Conservation (phyloP, 2,888 invertebrate genomes). For the Acleris sparsana region DNA sequence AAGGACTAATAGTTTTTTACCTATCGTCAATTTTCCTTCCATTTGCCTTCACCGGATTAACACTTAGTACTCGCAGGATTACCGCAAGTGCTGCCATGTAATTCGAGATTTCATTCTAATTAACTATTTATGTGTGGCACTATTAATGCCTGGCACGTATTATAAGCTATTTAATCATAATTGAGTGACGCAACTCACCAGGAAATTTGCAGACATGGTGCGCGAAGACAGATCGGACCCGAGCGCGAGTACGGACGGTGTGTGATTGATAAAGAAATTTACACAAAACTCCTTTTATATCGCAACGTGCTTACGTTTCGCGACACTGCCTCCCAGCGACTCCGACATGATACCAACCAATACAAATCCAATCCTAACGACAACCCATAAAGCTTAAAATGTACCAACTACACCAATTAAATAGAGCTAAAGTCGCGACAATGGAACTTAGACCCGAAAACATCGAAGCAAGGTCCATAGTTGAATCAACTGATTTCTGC, state of each 20-base stretch:
- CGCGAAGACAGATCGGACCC: constrained; percentile 54
- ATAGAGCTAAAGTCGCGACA: constrained; percentile 40
- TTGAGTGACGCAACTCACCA: constrained; percentile 68
- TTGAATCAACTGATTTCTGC: constrained; percentile 25
- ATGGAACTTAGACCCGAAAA: constrained; percentile 48
- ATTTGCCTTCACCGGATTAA: no score
- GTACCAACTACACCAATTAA: constrained; percentile 15
- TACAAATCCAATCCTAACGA: constrained; percentile 48
- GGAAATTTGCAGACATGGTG: constrained; percentile 77
- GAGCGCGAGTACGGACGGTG: constrained; percentile 68
- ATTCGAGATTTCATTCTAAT: no score
- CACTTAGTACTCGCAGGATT: no score
- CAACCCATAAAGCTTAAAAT: constrained; percentile 46
- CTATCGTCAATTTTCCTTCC: no score
- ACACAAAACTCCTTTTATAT: constrained; percentile 82
- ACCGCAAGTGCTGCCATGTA: no score
- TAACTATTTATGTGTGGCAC: no score
- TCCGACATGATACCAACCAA: constrained; percentile 50
- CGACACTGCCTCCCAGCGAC: constrained; percentile 73
- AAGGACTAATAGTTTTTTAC: no score
- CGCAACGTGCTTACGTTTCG: constrained; percentile 80
- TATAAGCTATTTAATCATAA: constrained; percentile 20
- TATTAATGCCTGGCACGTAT: no score
- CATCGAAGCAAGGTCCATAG: constrained; percentile 42
- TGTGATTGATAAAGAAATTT: constrained; percentile 82